Percentiles rank a stretch among this genome's conserved stretches.
phyloP scores from a whole-genome alignment of 2,797 vertebrate genomes.

The Hylomyscus alleni region DNA sequence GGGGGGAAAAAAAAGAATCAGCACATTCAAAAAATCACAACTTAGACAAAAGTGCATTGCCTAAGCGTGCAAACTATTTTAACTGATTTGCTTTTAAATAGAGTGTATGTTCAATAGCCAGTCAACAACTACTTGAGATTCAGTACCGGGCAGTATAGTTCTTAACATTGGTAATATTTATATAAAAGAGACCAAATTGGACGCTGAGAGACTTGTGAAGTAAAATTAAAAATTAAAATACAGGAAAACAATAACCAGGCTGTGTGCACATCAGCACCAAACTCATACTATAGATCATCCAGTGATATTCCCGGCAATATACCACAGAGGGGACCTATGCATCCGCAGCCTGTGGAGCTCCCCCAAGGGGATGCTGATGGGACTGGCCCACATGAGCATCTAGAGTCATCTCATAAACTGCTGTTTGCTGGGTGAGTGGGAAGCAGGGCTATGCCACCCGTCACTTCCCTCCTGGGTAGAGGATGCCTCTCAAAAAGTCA shows the following conservation, averaged over 20 bases:
- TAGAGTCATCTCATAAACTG: not conserved
- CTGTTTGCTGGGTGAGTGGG: not conserved
- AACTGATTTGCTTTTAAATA: not conserved
- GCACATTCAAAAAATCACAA: not conserved
- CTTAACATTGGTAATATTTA: not conserved
- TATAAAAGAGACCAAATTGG: not conserved
- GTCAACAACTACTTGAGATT: not conserved
- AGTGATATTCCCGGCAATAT: too few species aligned
- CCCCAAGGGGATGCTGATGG: accelerated
- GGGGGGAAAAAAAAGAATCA: constrained; percentile 28
- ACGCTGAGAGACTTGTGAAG: not conserved
- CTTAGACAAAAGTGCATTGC: not conserved
- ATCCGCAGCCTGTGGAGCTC: too few species aligned
- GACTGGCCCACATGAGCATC: not conserved
- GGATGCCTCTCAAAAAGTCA: not conserved
- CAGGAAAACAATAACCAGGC: not conserved
- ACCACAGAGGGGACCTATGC: not conserved
- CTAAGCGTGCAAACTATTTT: not conserved
- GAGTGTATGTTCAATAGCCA: not conserved
- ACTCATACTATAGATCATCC: not conserved
- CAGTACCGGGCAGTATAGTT: not conserved
- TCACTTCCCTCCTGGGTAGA: not conserved
- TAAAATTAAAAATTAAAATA: not conserved
- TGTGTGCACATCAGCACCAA: not conserved
- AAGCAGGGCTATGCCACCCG: not conserved